Evolutionary conservation across 2,797 vertebrate species (phyloP).

Genomic region (Pipistrellus pygmaeus): DNA sequence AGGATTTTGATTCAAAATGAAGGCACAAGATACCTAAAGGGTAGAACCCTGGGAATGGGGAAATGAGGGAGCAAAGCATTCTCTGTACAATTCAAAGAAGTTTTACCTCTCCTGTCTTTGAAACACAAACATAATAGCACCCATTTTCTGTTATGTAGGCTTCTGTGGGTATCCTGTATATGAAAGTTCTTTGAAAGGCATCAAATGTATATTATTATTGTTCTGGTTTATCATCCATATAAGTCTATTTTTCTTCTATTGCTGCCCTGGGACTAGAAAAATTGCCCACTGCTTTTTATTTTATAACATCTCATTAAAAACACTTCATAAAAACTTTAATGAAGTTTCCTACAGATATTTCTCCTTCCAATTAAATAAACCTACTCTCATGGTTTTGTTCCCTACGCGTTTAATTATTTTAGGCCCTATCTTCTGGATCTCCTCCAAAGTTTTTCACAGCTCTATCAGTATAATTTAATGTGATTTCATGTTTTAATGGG

Average conservation of each 20-base stretch:
- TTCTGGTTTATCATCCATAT: slow-evolving; percentile 1
- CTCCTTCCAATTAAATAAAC: slow-evolving; percentile 45
- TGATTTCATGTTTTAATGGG: neutral
- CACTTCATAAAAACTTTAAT: slow-evolving; percentile 50
- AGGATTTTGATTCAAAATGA: neutral
- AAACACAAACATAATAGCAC: slow-evolving; percentile 7
- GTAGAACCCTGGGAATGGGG: neutral
- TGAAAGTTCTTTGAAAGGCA: slow-evolving; percentile 38
- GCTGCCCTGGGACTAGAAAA: neutral
- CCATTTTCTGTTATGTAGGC: neutral
- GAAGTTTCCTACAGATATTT: slow-evolving; percentile 47
- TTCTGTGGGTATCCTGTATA: neutral
- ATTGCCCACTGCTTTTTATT: slow-evolving; percentile 18
- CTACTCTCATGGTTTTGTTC: neutral
- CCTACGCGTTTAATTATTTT: slow-evolving; percentile 30
- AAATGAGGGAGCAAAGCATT: neutral
- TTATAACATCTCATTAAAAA: slow-evolving; percentile 52
- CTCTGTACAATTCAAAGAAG: neutral
- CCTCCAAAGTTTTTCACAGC: neutral
- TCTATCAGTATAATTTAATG: neutral
- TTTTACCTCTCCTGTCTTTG: slow-evolving; percentile 7
- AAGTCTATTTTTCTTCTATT: slow-evolving; percentile 31
- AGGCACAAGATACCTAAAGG: neutral
- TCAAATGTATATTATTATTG: neutral
- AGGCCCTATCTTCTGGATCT: neutral